Percentiles rank a stretch among this genome's conserved stretches.
Evolutionary conservation across 2,888 invertebrate genomes (phyloP).

Genomic region (Oxystoma pomonae): DNA sequence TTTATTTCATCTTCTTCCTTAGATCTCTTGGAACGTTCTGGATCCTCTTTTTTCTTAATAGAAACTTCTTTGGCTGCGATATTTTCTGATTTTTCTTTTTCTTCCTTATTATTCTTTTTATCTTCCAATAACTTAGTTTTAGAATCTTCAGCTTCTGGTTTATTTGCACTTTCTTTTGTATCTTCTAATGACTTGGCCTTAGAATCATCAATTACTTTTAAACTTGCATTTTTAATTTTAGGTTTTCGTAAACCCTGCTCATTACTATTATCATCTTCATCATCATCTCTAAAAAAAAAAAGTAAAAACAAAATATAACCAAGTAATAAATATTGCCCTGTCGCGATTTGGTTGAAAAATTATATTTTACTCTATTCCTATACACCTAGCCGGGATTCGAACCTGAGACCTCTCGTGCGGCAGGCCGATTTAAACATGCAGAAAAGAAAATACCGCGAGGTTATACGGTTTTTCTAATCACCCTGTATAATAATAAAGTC

Average conservation of each 20-base stretch:
- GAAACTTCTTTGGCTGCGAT: background rate
- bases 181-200: background rate
- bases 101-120: constrained; percentile 23
- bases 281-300: constrained; percentile 15
- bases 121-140: background rate
- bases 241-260: background rate
- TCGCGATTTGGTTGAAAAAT: too few relatives aligned
- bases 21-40: constrained; percentile 21
- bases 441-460: too few relatives aligned
- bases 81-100: constrained; percentile 21
- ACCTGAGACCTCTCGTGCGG: too few relatives aligned
- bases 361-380: too few relatives aligned
- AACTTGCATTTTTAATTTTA: background rate
- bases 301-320: too few relatives aligned
- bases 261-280: constrained; percentile 9
- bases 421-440: too few relatives aligned
- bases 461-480: too few relatives aligned
- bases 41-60: too few relatives aligned
- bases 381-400: too few relatives aligned
- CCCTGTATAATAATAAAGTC: too few relatives aligned
- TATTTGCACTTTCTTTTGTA: background rate
- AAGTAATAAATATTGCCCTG: too few relatives aligned
- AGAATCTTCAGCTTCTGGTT: background rate
- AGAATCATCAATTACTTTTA: background rate
- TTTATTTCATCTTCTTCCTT: constrained; percentile 31